Conservation (phyloP, 1,140 invertebrate species). For the Panonychus citri region DNA sequence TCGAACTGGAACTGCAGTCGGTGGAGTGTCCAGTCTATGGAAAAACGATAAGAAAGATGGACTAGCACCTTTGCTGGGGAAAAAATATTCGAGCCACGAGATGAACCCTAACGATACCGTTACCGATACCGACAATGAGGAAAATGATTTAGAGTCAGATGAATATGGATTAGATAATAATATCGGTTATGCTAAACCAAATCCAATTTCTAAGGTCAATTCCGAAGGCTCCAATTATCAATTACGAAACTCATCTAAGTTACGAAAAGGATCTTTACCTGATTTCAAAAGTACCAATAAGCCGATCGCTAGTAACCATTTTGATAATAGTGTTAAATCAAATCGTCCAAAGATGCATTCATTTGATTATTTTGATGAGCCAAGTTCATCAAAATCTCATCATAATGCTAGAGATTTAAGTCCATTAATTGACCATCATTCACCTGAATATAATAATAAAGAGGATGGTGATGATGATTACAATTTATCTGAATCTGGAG, state of each 20-base stretch:
- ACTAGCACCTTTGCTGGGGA: background rate
- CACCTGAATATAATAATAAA: background rate
- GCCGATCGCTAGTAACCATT: too few relatives aligned
- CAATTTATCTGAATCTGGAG: too few relatives aligned
- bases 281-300: constrained; percentile 4
- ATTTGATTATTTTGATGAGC: constrained; percentile 1
- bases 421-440: background rate
- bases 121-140: background rate
- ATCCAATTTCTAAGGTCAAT: too few relatives aligned
- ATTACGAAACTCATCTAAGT: too few relatives aligned
- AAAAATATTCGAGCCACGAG: background rate
- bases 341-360: background rate
- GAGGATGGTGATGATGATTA: background rate
- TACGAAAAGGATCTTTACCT: constrained; percentile 3
- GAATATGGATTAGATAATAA: background rate
- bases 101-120: background rate
- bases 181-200: too few relatives aligned
- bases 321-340: background rate
- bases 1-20: background rate
- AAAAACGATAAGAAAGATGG: background rate
- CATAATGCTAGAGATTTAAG: background rate
- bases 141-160: background rate
- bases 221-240: too few relatives aligned
- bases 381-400: background rate
- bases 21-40: background rate